A percentile compares a stretch with the other conserved stretches of the same genome.
These are phyloP conservation scores for Exocentrus adspersus DNA, from an alignment of 2,888 invertebrate genomes.

Conservation along the genomic window DNA sequence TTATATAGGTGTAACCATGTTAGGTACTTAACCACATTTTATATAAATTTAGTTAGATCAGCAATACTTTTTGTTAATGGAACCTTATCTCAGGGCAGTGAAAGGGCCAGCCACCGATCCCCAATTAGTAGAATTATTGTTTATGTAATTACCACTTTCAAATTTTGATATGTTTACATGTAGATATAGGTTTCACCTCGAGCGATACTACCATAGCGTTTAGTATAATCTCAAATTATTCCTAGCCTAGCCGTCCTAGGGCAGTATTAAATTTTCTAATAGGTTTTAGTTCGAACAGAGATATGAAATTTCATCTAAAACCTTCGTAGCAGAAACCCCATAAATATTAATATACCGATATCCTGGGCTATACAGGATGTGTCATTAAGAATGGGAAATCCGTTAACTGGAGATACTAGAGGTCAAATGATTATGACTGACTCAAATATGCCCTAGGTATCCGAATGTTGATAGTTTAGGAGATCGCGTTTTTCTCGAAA, in stretches of 20 bases:
- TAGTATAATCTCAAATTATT: constrained; percentile 34
- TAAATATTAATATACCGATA: background rate
- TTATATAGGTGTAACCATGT: background rate
- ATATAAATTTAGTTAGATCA: background rate
- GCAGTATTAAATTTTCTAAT: constrained; percentile 34
- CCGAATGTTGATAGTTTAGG: too few relatives aligned
- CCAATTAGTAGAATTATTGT: background rate
- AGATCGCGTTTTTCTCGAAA: too few relatives aligned
- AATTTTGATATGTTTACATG: constrained; percentile 29
- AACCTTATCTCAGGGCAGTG: background rate
- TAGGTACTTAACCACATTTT: background rate
- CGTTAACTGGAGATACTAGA: too few relatives aligned
- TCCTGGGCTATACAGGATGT: background rate
- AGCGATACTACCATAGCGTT: constrained; percentile 30
- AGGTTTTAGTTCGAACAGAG: constrained; percentile 19
- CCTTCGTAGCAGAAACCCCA: constrained; percentile 3
- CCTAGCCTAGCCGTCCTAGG: constrained; percentile 27
- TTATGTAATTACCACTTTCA: background rate
- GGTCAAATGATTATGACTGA: too few relatives aligned
- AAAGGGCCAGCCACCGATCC: background rate
- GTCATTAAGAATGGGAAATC: too few relatives aligned
- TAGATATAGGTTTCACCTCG: constrained; percentile 15
- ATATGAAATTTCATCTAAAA: constrained; percentile 22
- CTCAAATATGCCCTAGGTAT: too few relatives aligned
- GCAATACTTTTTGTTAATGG: background rate